phyloP scores from a whole-genome alignment of 2,888 invertebrate genomes.

The Oxycera nigricornis region DNA sequence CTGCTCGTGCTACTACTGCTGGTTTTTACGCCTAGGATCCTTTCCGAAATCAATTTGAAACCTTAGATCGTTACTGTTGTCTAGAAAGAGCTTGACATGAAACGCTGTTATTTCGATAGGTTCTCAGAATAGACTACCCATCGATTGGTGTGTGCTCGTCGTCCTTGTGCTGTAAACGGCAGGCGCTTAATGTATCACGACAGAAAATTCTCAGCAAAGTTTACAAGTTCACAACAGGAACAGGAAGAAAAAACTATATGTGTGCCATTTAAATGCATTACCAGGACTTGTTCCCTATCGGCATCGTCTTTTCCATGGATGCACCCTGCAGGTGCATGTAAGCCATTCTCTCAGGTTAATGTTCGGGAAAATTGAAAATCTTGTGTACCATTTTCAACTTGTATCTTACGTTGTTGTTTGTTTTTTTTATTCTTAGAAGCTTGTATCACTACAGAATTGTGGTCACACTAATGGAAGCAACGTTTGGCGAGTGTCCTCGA shows the following conservation, averaged over 20 bases:
- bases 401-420: no score
- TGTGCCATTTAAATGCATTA: slow-evolving; percentile 22
- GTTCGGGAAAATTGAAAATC: slow-evolving; percentile 32
- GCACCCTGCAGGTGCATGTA: slow-evolving; percentile 5
- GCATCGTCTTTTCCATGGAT: background rate
- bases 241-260: background rate
- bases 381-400: slow-evolving; percentile 23
- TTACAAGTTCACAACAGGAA: background rate
- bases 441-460: background rate
- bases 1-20: background rate
- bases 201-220: background rate
- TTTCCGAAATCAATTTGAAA: background rate
- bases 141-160: background rate
- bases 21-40: background rate
- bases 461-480: slow-evolving; percentile 5
- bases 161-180: background rate
- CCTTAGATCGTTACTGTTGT: slow-evolving; percentile 1
- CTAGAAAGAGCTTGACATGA: background rate
- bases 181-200: background rate
- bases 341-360: slow-evolving; percentile 21
- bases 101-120: background rate
- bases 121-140: background rate
- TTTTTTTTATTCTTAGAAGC: background rate
- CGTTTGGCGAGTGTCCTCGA: background rate
- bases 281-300: background rate